Evolutionary conservation across 1,140 invertebrate species (phyloP), one percentile per base, ranked within the genome.

Genomic region (Drosophila fuyamai): DNA sequence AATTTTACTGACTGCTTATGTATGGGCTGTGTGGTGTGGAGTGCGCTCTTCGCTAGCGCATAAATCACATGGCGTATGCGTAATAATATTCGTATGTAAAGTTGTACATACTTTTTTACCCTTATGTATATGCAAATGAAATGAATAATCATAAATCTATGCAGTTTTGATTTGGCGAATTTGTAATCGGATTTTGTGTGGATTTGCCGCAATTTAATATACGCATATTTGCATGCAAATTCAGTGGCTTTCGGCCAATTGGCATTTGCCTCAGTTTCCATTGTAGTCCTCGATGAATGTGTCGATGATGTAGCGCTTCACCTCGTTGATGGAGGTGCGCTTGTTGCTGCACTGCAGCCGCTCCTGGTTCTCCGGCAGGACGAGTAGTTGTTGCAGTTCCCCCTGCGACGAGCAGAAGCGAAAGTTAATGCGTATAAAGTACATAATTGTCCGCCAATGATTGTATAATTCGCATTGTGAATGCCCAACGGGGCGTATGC

Each of bases 241-340:
- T 32, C 70, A 58, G 60, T 65, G 65, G 71, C 62, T 70, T 43
- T 53, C 62, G 66, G 77, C 76, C 77, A 60, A 86, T 81, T 86
- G 78, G 51, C 48, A 51, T 57, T 68, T 7, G 23, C 32, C 41
- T 88, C 76, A 89, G 79, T 89, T 88, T 80, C 74, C 57, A 23
- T 68, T 81, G 51, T 92, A 91, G 73, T 92, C 91, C 75, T 91
- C 91, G 57, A 92, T 92, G 65, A 92, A 92, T 60, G 91, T 92
- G 74, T 92, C 91, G 66, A 92, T 92, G 46, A 92, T 92, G 44
- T 92, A 92, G 14, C 91, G 91, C 57, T 92, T 92, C 9, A 92
- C 91, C 71, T 92, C 91, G 63, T 92, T 92, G 70, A 92, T 92
- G 18, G 91, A 92, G 46, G 86, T 92, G 12, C 91, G 75, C 54